phyloP scores from a whole-genome alignment of 2,797 vertebrate genomes.

The Xiphophorus birchmanni region DNA sequence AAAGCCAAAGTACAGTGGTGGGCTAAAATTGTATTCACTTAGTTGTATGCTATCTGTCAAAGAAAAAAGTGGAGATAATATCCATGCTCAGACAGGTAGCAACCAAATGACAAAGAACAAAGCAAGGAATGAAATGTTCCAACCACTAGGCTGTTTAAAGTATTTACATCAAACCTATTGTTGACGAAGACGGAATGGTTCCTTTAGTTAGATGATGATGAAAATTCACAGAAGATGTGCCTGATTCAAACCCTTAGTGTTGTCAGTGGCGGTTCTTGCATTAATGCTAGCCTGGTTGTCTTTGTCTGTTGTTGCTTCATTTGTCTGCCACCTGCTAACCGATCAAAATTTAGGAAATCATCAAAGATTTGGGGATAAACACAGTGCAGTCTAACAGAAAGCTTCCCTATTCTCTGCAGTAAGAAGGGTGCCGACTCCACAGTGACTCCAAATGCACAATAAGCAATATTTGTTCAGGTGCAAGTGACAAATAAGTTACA shows the following conservation, averaged over 20 bases:
- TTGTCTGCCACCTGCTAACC: not conserved
- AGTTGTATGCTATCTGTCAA: conserved; percentile 51
- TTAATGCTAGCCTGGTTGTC: not conserved
- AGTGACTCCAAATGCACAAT: not conserved
- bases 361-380: not conserved
- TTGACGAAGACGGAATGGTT: conserved; percentile 17
- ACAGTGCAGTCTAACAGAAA: not conserved
- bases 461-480: not conserved
- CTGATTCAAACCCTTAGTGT: not conserved
- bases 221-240: not conserved
- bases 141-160: conserved; percentile 48
- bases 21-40: conserved; percentile 57
- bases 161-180: conserved; percentile 36
- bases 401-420: not conserved
- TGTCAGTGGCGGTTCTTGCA: not conserved
- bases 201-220: not conserved
- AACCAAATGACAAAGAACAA: conserved; percentile 61
- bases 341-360: not conserved
- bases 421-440: not conserved
- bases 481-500: not conserved
- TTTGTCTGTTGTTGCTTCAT: too few relatives aligned
- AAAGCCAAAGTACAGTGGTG: conserved; percentile 43
- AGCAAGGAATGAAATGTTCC: conserved; percentile 57
- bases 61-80: conserved; percentile 71
- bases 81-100: conserved; percentile 66